Evolutionary conservation across 2,888 invertebrate species (phyloP).

Genomic region (Hirtodrosophila duncani): DNA sequence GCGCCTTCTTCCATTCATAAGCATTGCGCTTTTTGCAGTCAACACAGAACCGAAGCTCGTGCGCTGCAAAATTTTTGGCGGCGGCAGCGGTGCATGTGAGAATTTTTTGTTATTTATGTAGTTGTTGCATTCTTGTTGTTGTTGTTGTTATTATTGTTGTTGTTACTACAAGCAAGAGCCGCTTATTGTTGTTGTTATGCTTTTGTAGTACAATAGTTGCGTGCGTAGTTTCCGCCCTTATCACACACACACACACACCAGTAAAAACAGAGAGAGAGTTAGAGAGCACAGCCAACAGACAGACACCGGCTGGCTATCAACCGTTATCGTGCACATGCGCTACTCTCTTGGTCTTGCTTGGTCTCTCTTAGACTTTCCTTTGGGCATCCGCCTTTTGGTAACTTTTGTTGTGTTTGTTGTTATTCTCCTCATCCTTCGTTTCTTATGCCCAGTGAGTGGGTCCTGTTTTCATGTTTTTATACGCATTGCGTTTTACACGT

Average conservation of each 20-base stretch:
- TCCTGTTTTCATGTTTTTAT: slow-evolving; percentile 62
- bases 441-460: slow-evolving; percentile 69
- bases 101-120: slow-evolving; percentile 23
- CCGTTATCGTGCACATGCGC: slow-evolving; percentile 29
- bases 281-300: too few relatives aligned
- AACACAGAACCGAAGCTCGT: slow-evolving; percentile 20
- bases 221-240: slow-evolving; percentile 61
- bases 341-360: slow-evolving; percentile 2
- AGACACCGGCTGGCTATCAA: slow-evolving; percentile 6
- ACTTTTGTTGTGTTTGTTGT: slow-evolving; percentile 29
- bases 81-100: slow-evolving; percentile 44
- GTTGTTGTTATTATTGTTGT: slow-evolving; percentile 13
- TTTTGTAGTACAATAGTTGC: slow-evolving; percentile 21
- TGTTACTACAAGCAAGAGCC: too few relatives aligned
- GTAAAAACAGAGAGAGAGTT: too few relatives aligned
- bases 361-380: slow-evolving; percentile 14
- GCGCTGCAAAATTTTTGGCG: slow-evolving; percentile 34
- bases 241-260: slow-evolving; percentile 29
- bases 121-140: slow-evolving; percentile 12
- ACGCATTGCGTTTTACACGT: slow-evolving; percentile 63
- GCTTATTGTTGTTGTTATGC: slow-evolving; percentile 26
- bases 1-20: slow-evolving; percentile 56
- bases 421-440: slow-evolving; percentile 44
- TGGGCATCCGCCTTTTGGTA: slow-evolving; percentile 10
- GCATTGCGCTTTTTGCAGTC: slow-evolving; percentile 51